Conservation (phyloP, 1,140 invertebrate genomes). For the Drosophila azteca region DNA sequence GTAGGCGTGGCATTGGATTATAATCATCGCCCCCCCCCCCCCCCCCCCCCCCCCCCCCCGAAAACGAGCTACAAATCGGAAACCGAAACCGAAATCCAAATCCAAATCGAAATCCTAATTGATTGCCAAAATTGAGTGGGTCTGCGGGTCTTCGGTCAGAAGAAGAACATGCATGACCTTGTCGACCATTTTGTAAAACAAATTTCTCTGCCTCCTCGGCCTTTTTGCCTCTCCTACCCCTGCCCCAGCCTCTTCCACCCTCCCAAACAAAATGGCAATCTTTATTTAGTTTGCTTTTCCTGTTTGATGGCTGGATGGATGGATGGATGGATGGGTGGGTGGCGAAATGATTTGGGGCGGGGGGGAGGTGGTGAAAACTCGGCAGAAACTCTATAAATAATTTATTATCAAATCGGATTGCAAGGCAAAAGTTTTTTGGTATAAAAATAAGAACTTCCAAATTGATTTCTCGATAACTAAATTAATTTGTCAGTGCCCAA, state of each 20-base stretch:
- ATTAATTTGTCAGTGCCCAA: too few relatives aligned
- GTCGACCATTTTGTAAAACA: conserved; percentile 38
- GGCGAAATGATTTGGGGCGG: too few relatives aligned
- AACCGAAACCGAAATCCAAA: conserved; percentile 59
- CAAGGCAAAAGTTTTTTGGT: too few relatives aligned
- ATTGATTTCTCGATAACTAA: too few relatives aligned
- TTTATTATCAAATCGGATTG: too few relatives aligned
- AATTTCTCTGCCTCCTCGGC: background rate
- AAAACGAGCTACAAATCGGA: conserved; percentile 51
- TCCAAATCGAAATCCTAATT: conserved; percentile 71
- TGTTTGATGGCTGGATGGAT: too few relatives aligned
- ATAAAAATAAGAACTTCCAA: too few relatives aligned
- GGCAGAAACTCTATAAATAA: too few relatives aligned
- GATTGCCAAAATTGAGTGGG: conserved; percentile 66
- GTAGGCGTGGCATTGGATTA: conserved; percentile 69
- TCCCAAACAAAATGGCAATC: background rate
- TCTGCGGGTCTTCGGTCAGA: background rate
- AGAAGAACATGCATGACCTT: conserved; percentile 44
- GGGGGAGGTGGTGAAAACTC: too few relatives aligned
- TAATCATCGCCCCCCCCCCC: conserved; percentile 49
- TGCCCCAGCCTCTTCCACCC: background rate
- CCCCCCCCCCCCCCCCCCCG: conserved; percentile 14
- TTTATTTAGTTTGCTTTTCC: too few relatives aligned
- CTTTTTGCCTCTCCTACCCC: too few relatives aligned
- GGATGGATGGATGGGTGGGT: too few relatives aligned